Conservation (phyloP, 2,113 vertebrate genomes). For the Cinclus cinclus region DNA sequence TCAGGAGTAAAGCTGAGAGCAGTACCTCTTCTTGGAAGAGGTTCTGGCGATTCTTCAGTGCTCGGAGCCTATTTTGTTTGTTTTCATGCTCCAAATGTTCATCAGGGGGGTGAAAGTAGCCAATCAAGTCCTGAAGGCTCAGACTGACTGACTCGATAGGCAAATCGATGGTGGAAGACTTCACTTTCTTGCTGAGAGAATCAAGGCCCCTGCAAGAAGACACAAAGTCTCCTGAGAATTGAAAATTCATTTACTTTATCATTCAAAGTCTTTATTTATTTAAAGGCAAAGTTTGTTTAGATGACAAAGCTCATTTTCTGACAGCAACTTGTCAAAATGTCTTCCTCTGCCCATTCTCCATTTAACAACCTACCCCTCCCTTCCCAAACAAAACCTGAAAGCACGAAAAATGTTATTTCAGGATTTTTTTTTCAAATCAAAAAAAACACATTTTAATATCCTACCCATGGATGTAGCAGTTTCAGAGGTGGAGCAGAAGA, state of each 20-base stretch:
- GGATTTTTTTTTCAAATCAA: background rate
- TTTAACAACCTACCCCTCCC: background rate
- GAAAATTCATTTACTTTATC: background rate
- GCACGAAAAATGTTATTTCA: background rate
- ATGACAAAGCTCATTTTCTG: background rate
- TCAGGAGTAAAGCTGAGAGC: background rate
- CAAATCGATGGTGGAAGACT: slow-evolving; percentile 77
- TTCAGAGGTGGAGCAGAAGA: background rate
- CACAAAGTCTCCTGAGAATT: background rate
- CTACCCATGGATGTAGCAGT: fast-evolving
- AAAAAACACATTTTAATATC: background rate
- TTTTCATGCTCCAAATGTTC: slow-evolving; percentile 94
- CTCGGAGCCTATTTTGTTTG: slow-evolving; percentile 91
- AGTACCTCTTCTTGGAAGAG: slow-evolving; percentile 97
- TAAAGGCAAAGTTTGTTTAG: background rate
- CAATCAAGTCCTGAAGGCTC: slow-evolving; percentile 92
- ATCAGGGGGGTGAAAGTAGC: slow-evolving; percentile 93
- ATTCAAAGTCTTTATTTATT: background rate
- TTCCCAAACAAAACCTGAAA: background rate
- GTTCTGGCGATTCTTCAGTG: slow-evolving; percentile 95
- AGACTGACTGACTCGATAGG: slow-evolving; percentile 92
- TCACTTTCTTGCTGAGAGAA: slow-evolving; percentile 84
- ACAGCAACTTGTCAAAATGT: background rate
- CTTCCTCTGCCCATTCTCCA: background rate
- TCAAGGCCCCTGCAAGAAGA: slow-evolving; percentile 84